Evolutionary conservation across 2,888 invertebrate genomes (phyloP), one percentile per base, ranked within the genome.

Genomic region (Mechanitis messenoides): DNA sequence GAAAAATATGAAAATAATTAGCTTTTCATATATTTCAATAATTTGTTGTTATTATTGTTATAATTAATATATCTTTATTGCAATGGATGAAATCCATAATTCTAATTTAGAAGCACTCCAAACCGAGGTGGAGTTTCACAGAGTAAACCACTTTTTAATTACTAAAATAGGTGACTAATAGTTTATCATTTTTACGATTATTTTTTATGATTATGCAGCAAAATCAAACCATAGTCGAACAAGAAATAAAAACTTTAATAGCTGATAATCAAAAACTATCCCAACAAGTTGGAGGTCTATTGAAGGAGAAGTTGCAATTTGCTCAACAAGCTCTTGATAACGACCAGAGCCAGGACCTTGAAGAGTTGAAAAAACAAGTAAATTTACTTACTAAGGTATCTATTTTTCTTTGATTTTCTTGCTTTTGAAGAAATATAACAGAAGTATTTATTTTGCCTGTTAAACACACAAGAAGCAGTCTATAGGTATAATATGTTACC

Each of bases 101-200:
- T 58, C 60, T 20, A 67, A 62, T 42, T 46, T 66, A 45, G 64
- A 67, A 55, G 81, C 84, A 56, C 77, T 91, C 65, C 87, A 90
- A 71, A 81, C 79, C 53, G 91, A 92, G 83, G 77, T 91, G 38
- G 81, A 89, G 55, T 91, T 87, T 80, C 91, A 91, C 68, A 87
- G 91, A 79, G 91, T 91, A 79, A 73, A 70, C 61, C 33, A 53
- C 57, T 38, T 35, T 45, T 56, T n/a, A 31, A 47, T 28, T 31
- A 5, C 28, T 7, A 35, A 20, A 1, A 33, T 20, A 42, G 6
- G 4, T 12, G 42, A 20, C 20, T 42, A 12, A 33, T 54, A 55
- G 28, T 45, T 50, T 42, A 46, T 42, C 35, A 47, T 45, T 3
- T 2, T 33, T 42, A 55, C 31, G 33, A 28, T 38, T 54, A 53